Evolutionary conservation across 2,113 vertebrate genomes (phyloP).

Genomic region (Neomonachus schauinslandi): DNA sequence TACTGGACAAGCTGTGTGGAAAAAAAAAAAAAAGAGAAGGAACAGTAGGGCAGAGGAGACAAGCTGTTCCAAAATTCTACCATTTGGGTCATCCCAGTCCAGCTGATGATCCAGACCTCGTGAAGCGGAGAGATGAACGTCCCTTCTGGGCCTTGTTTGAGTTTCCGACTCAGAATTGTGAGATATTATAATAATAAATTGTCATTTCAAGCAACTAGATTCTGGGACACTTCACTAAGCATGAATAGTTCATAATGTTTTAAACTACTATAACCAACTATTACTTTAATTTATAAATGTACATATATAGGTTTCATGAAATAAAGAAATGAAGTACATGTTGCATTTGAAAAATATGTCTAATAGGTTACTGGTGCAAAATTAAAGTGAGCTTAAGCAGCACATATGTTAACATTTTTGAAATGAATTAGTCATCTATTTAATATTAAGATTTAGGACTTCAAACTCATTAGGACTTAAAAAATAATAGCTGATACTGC

Average conservation of each 20-base stretch:
- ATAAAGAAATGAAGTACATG: slow-evolving; percentile 35
- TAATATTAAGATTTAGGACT: slow-evolving; percentile 6
- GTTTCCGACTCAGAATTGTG: slow-evolving; percentile 5
- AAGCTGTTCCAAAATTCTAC: neutral
- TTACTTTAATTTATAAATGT: slow-evolving; percentile 56
- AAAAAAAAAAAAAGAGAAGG: neutral
- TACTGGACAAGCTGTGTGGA: neutral
- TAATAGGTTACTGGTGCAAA: neutral
- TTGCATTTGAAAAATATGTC: neutral
- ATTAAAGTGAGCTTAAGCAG: slow-evolving; percentile 22
- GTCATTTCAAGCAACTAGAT: neutral
- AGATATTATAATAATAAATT: neutral
- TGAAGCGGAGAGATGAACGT: neutral
- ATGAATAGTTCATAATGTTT: neutral
- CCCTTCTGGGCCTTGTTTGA: neutral
- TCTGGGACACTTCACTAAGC: neutral
- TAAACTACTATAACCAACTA: neutral
- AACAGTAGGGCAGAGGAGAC: neutral
- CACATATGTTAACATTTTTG: neutral
- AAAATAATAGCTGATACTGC: neutral
- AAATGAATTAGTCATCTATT: neutral
- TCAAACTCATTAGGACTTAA: slow-evolving; percentile 6
- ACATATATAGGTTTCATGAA: slow-evolving; percentile 2
- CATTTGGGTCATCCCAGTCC: neutral
- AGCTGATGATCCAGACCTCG: neutral